phyloP scores from a whole-genome alignment of 2,888 invertebrate genomes.

The Scaptomyza polygonia region DNA sequence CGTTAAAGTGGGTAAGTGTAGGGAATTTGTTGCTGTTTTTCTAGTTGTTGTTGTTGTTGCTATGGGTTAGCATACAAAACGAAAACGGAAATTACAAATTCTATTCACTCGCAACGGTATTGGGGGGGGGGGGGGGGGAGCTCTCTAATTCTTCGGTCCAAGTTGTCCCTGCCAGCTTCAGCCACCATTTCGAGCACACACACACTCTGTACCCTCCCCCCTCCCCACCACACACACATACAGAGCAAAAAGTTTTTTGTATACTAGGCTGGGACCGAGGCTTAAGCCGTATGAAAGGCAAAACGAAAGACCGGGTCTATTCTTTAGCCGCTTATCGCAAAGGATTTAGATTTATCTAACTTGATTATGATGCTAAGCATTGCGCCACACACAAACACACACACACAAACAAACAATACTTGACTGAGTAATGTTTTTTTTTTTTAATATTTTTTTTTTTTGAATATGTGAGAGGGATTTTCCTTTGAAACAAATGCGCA shows the following conservation, averaged over 20 bases:
- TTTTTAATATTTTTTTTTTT: background rate
- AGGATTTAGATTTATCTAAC: conserved; percentile 78
- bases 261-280: conserved; percentile 16
- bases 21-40: conserved; percentile 1
- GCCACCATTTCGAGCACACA: background rate
- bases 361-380: conserved; percentile 73
- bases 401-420: conserved; percentile 10
- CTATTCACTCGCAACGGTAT: conserved; percentile 72
- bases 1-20: background rate
- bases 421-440: conserved; percentile 11
- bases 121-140: conserved; percentile 39
- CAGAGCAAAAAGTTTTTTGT: conserved; percentile 34
- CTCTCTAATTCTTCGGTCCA: conserved; percentile 63
- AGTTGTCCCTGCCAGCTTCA: conserved; percentile 8
- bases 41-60: conserved; percentile 27
- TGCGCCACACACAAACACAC: conserved; percentile 22
- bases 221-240: background rate
- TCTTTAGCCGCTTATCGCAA: conserved; percentile 75
- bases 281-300: conserved; percentile 30
- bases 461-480: background rate
- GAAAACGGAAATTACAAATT: conserved; percentile 79
- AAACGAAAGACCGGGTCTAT: conserved; percentile 39
- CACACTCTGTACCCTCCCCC: background rate
- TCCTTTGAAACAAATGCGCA: conserved; percentile 49
- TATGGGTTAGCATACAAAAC: conserved; percentile 70